These are phyloP conservation scores for Heliconius aoede DNA, from an alignment of 2,888 invertebrate species.

Conservation along the genomic window DNA sequence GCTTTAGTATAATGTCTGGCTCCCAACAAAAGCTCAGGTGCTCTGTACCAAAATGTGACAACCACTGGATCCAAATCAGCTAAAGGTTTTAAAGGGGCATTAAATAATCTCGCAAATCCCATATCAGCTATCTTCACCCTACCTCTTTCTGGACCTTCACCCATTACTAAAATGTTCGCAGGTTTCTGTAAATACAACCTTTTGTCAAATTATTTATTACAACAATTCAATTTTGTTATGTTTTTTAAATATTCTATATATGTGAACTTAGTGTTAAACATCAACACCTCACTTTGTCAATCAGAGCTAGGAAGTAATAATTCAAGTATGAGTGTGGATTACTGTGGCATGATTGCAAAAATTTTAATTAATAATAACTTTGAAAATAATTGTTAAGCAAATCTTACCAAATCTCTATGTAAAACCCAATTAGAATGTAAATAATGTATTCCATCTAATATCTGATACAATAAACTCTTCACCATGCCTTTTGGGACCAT, in stretches of 20 bases:
- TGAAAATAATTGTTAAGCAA: background rate
- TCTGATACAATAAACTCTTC: constrained; percentile 98
- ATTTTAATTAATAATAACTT: background rate
- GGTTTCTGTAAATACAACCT: constrained; percentile 89
- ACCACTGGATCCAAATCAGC: constrained; percentile 99
- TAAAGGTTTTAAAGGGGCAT: constrained; percentile 97
- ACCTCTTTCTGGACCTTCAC: constrained; percentile 98
- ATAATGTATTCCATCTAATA: constrained; percentile 99
- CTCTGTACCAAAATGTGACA: constrained; percentile 99
- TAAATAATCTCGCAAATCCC: constrained; percentile 99
- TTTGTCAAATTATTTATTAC: background rate
- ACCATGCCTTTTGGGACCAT: constrained; percentile 99
- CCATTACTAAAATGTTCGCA: constrained; percentile 99
- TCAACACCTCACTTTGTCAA: no score
- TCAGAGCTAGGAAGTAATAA: no score
- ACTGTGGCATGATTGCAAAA: background rate
- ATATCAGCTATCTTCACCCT: constrained; percentile 99
- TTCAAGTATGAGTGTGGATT: no score
- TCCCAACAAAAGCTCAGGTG: constrained; percentile 96
- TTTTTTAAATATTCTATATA: no score
- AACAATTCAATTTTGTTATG: background rate
- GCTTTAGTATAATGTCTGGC: constrained; percentile 99
- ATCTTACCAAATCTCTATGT: constrained; percentile 95
- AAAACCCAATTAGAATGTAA: constrained; percentile 99
- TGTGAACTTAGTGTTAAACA: no score